Percentiles rank a stretch among this genome's conserved stretches.
Conservation (phyloP, 1,140 invertebrate genomes). For the Drosophila persimilis region DNA sequence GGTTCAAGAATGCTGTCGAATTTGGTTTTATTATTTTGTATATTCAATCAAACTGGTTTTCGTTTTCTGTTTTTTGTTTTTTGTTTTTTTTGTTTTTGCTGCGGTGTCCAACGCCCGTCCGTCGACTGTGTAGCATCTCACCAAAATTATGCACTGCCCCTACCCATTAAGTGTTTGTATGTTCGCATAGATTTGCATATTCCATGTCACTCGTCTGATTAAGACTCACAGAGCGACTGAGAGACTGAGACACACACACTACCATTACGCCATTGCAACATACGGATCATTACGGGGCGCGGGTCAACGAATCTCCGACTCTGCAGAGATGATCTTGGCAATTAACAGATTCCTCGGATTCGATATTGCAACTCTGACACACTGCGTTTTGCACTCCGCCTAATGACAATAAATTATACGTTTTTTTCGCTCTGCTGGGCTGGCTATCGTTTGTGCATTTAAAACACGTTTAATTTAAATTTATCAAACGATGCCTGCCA, state of each 20-base stretch:
- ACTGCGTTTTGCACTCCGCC: conserved; percentile 37
- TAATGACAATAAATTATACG: conserved; percentile 57
- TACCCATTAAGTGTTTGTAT: conserved; percentile 42
- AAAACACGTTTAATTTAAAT: conserved; percentile 78
- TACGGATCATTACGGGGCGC: conserved; percentile 15
- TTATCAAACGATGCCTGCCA: conserved; percentile 69
- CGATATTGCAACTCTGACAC: conserved; percentile 34
- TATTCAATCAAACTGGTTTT: conserved; percentile 66
- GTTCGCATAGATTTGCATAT: conserved; percentile 12
- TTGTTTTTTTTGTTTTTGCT: conserved; percentile 35
- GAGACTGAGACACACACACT: too few species aligned
- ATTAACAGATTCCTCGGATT: conserved; percentile 15
- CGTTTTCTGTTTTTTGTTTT: conserved; percentile 23
- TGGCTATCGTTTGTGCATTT: conserved; percentile 62
- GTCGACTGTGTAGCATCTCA: conserved; percentile 40
- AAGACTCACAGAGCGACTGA: too few species aligned
- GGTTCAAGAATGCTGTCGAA: conserved; percentile 69
- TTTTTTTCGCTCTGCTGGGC: conserved; percentile 9
- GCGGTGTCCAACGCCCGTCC: conserved; percentile 3
- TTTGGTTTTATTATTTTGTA: conserved; percentile 69
- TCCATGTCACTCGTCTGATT: conserved; percentile 1
- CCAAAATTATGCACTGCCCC: conserved; percentile 50
- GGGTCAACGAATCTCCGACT: conserved; percentile 22
- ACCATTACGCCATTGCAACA: too few species aligned
- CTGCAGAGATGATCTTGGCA: conserved; percentile 1